Percentiles rank a stretch among this genome's conserved stretches.
These are phyloP conservation scores for Dolichallabes microphthalmus DNA, from an alignment of 2,113 vertebrate species.

Conservation along the genomic window DNA sequence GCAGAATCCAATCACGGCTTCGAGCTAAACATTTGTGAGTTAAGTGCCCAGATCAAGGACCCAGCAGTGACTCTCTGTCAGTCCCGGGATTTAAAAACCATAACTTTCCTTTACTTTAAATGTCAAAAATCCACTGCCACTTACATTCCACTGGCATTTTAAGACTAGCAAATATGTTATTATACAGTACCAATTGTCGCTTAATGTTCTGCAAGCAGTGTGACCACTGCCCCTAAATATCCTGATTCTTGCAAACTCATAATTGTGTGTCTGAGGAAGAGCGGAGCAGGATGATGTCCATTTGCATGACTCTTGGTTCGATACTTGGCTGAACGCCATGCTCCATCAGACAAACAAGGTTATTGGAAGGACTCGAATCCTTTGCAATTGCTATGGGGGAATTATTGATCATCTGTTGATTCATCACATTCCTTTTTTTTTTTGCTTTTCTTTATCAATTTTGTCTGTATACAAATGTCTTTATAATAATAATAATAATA, in stretches of 20 bases:
- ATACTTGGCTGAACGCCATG: conserved; percentile 43
- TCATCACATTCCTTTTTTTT: conserved; percentile 29
- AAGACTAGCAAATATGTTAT: conserved; percentile 27
- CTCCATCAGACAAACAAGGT: conserved; percentile 50
- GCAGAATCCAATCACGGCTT: neutral
- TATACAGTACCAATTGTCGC: conserved; percentile 37
- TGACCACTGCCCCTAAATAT: conserved; percentile 23
- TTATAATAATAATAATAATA: conserved; percentile 1
- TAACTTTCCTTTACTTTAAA: neutral
- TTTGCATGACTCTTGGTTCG: conserved; percentile 45
- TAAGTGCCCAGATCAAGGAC: conserved; percentile 4
- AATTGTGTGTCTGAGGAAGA: conserved; percentile 35
- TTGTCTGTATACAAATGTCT: neutral
- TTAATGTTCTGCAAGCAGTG: conserved; percentile 31
- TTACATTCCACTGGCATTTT: conserved; percentile 21
- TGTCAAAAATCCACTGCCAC: neutral
- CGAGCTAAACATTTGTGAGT: neutral
- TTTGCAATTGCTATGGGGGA: conserved; percentile 31
- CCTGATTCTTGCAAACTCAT: conserved; percentile 42
- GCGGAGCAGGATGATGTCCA: conserved; percentile 24
- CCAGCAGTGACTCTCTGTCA: neutral
- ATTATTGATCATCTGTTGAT: conserved; percentile 39
- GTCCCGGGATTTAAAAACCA: neutral
- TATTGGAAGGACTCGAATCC: conserved; percentile 38
- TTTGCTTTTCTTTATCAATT: conserved; percentile 24